Base-by-base conservation (phyloP, 2,113 vertebrate genomes). In the Colossoma macropomum region DNA sequence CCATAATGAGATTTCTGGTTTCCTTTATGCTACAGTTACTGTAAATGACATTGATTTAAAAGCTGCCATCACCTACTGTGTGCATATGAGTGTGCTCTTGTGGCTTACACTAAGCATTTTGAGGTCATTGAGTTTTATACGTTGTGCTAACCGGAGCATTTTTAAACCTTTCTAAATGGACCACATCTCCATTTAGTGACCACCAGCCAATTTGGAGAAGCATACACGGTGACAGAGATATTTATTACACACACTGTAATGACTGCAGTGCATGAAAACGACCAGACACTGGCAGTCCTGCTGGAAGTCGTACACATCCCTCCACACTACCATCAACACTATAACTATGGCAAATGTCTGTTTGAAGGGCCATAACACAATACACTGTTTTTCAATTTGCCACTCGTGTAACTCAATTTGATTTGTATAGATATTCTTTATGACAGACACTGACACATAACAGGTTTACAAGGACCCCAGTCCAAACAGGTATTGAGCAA, bases 121-220 rank as follows among this genome's bases (percentile, higher is more conserved):
- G 69, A 70, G 81, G 25, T 60, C 12, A 17, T n/a, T 69, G 79
- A 54, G 54, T 82, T 87, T 87, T 84, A 84, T 79, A 79, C 84
- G 82, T 60, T 70, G 62, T 52, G 28, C 62, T 63, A 56, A 75
- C 62, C 70, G 75, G 69, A 75, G 68, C 63, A 54, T 45, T 75
- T 75, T 72, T 38, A 84, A 82, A 72, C 52, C 73, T 45, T 28
- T 32, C 59, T 72, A 65, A 83, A 84, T 68, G 32, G 62, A 56
- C 81, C 74, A 78, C 75, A 75, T 66, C 71, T 81, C 59, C 82
- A 82, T 84, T 82, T 76, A 79, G 45, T 72, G 82, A 84, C 86
- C 86, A 71, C 82, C 76, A 59, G 75, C 38, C 86, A 78, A 87
- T 87, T 74, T 81, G 41, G 74, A 81, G 56, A 38, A 59, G 38